These are phyloP conservation scores for Chrysodeixis includens DNA, from an alignment of 2,888 invertebrate species.

Conservation along the genomic window DNA sequence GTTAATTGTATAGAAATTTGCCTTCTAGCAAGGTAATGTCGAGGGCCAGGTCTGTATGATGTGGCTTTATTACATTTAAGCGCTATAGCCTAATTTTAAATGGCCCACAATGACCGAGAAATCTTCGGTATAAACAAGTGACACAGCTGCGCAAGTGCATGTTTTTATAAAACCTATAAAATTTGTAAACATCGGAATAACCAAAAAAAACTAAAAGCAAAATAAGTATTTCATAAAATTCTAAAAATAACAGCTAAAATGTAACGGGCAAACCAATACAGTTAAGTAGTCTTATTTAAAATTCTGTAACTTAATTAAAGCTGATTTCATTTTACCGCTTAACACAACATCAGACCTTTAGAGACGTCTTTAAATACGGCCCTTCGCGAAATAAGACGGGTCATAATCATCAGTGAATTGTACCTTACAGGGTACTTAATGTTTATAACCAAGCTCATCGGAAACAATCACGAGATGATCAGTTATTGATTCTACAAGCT, in stretches of 20 bases:
- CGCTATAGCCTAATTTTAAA: background rate
- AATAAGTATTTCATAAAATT: background rate
- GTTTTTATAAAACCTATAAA: background rate
- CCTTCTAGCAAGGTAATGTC: background rate
- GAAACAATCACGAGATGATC: conserved; percentile 1
- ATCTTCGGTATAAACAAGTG: background rate
- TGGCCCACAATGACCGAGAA: background rate
- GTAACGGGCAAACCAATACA: background rate
- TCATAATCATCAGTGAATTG: conserved; percentile 4
- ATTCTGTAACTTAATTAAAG: conserved; percentile 3
- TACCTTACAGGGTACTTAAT: conserved; percentile 1
- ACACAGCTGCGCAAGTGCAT: background rate
- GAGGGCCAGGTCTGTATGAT: background rate
- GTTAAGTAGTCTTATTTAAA: background rate
- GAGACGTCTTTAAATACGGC: background rate
- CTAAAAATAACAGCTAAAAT: background rate
- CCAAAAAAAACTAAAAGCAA: background rate
- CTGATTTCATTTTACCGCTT: background rate
- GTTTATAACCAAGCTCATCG: background rate
- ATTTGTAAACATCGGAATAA: too few relatives aligned
- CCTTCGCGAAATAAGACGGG: background rate
- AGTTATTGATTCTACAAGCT: conserved; percentile 4
- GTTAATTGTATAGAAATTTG: conserved; percentile 21
- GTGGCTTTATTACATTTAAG: background rate
- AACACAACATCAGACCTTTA: conserved; percentile 4